phyloP scores from a whole-genome alignment of 1,140 invertebrate species.

The Microplitis mediator region DNA sequence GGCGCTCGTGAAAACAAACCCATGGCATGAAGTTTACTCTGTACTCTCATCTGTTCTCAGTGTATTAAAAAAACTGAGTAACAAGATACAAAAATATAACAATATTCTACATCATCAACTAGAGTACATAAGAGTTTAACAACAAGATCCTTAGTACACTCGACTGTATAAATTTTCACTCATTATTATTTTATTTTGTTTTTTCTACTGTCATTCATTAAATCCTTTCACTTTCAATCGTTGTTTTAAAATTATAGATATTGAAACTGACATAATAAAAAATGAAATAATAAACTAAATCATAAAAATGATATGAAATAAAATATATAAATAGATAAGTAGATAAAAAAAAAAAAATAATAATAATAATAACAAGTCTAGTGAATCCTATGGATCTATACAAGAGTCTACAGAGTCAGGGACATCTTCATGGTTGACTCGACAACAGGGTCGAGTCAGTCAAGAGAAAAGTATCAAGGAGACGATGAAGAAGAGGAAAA shows the following conservation, averaged over 20 bases:
- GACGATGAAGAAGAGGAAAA: constrained; percentile 3
- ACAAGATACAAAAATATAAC: no score
- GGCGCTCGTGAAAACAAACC: constrained; percentile 33
- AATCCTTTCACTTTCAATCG: no score
- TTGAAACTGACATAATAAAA: not conserved
- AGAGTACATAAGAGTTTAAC: no score
- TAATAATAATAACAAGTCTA: not conserved
- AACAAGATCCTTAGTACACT: no score
- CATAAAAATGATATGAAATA: no score
- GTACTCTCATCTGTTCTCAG: not conserved
- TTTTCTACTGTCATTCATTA: no score
- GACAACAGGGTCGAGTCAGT: constrained; percentile 33
- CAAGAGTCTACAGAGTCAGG: constrained; percentile 7
- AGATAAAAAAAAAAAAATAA: not conserved
- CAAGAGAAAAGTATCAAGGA: constrained; percentile 1
- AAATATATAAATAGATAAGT: not conserved
- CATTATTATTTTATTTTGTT: no score
- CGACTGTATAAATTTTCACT: no score
- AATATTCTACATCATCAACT: no score
- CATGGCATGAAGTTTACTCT: not conserved
- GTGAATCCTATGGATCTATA: not conserved
- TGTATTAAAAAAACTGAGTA: not conserved
- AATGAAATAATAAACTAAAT: not conserved
- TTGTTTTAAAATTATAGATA: no score
- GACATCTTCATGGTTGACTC: constrained; percentile 33